phyloP scores from a whole-genome alignment of 2,888 invertebrate genomes.

The Torymus auratus region DNA sequence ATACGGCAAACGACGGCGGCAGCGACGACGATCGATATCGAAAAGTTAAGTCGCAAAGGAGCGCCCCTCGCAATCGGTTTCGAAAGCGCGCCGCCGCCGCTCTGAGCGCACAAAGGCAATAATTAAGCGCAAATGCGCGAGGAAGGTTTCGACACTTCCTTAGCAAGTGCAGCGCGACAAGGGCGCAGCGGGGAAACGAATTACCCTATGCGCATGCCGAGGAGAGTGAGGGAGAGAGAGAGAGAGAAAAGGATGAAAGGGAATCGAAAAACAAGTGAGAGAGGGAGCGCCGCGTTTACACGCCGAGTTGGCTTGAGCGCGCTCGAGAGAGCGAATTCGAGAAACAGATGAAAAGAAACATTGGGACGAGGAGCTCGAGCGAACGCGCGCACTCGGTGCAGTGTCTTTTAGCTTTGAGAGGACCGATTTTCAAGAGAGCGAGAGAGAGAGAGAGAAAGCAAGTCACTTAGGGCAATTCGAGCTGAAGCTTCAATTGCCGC shows the following conservation, averaged over 20 bases:
- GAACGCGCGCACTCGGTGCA: too few relatives aligned
- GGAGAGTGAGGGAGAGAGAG: not conserved
- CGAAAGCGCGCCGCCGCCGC: conserved; percentile 4
- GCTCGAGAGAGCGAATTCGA: not conserved
- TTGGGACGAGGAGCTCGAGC: not conserved
- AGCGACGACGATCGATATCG: conserved; percentile 27
- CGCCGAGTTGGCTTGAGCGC: not conserved
- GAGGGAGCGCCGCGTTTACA: too few relatives aligned
- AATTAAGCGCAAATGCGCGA: conserved; percentile 61
- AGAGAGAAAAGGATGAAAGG: conserved; percentile 2
- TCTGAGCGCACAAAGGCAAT: conserved; percentile 34
- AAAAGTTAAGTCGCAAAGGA: conserved; percentile 20
- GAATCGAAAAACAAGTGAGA: not conserved
- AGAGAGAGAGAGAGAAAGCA: not conserved
- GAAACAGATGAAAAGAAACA: not conserved
- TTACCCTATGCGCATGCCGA: not conserved
- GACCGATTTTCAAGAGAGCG: too few relatives aligned
- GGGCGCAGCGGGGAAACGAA: conserved; percentile 4
- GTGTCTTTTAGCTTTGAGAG: not conserved
- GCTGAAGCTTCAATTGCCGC: too few relatives aligned
- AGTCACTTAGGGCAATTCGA: not conserved
- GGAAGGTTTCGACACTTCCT: conserved; percentile 65
- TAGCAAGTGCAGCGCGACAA: conserved; percentile 57
- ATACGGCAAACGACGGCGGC: not conserved
- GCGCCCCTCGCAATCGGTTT: conserved; percentile 18